Conservation (phyloP, 35 echinoderm and acorn worm species). For the Strongylocentrotus purpuratus region DNA sequence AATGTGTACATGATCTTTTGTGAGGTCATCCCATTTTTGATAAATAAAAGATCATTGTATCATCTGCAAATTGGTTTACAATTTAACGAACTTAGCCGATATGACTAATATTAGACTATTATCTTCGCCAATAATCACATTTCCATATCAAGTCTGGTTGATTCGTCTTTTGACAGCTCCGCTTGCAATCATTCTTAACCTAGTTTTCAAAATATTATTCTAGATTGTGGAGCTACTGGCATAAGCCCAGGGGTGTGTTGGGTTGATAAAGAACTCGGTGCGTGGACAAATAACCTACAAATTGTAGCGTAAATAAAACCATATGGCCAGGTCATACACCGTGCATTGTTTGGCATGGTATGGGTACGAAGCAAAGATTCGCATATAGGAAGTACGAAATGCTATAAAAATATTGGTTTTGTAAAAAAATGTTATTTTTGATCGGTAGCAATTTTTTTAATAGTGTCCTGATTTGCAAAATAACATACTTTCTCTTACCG, state of each 20-base stretch:
- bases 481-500: too few species aligned
- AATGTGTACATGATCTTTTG: background rate
- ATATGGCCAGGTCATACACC: background rate
- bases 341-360: background rate
- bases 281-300: background rate
- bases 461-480: background rate
- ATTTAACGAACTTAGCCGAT: background rate
- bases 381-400: background rate
- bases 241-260: background rate
- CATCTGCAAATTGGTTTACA: background rate
- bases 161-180: background rate
- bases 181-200: constrained; percentile 8
- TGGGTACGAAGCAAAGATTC: background rate
- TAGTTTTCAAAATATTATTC: constrained; percentile 13
- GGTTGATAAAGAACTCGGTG: background rate
- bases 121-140: background rate
- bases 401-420: background rate
- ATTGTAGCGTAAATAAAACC: constrained; percentile 4
- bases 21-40: background rate
- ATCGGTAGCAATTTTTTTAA: background rate
- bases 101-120: background rate
- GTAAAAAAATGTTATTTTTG: background rate
- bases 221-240: background rate
- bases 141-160: background rate
- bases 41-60: constrained; percentile 14